Percentiles rank a stretch among this genome's conserved stretches.
These are phyloP conservation scores for Crocallis elinguaria DNA, from an alignment of 2,888 invertebrate genomes.

Conservation along the genomic window DNA sequence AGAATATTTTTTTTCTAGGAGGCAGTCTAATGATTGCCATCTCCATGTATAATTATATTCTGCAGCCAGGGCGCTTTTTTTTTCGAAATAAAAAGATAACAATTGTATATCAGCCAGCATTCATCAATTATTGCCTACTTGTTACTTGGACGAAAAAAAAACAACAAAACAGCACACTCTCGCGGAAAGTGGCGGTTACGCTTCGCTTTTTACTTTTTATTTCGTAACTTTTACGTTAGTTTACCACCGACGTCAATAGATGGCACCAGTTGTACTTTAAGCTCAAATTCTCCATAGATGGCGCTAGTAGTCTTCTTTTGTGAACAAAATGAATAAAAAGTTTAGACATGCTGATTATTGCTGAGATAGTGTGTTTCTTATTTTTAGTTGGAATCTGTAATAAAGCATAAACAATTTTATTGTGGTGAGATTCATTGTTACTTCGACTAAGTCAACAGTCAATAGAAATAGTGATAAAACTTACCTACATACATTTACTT, in stretches of 20 bases:
- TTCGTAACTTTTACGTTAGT: conserved; percentile 3
- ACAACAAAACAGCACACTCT: conserved; percentile 72
- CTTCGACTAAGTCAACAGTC: too few species aligned
- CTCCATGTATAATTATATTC: too few species aligned
- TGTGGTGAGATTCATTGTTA: too few species aligned
- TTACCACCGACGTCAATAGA: conserved; percentile 28
- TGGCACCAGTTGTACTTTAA: conserved; percentile 34
- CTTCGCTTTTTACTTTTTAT: conserved; percentile 44
- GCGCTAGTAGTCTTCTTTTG: conserved; percentile 22
- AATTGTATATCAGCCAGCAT: neutral
- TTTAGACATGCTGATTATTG: neutral
- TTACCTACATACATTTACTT: too few species aligned
- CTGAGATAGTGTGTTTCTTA: neutral
- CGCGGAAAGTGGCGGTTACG: conserved; percentile 50
- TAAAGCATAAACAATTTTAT: too few species aligned
- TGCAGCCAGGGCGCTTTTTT: too few species aligned
- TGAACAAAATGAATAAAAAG: conserved; percentile 21
- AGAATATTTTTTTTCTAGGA: too few species aligned
- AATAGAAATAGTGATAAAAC: too few species aligned
- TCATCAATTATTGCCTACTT: neutral
- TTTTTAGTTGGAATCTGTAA: neutral
- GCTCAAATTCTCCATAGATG: conserved; percentile 16
- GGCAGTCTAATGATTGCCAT: too few species aligned
- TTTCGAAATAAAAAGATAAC: conserved; percentile 2
- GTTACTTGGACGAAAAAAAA: conserved; percentile 44